phyloP scores from a whole-genome alignment of 1,140 invertebrate genomes.

The Nymphalis io region DNA sequence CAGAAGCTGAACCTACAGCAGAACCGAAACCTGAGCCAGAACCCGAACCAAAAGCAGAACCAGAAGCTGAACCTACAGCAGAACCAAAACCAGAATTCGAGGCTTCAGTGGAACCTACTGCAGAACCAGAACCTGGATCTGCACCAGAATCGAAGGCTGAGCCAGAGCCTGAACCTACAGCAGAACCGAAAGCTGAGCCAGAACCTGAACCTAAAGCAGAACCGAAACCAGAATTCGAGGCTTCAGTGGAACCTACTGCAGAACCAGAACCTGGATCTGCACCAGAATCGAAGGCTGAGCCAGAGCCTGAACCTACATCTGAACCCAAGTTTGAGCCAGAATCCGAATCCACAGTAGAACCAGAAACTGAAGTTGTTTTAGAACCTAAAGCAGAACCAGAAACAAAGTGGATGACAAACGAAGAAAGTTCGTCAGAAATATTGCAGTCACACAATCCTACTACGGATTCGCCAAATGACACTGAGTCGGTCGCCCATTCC shows the following conservation, averaged over 20 bases:
- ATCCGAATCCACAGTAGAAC: conserved; percentile 44
- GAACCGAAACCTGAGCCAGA: conserved; percentile 39
- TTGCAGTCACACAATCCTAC: background rate
- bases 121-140: conserved; percentile 41
- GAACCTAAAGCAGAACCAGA: conserved; percentile 45
- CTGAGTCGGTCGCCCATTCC: background rate
- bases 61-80: conserved; percentile 43
- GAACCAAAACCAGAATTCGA: conserved; percentile 50
- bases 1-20: conserved; percentile 25
- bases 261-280: conserved; percentile 44
- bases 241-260: conserved; percentile 41
- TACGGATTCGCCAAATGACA: background rate
- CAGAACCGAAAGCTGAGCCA: conserved; percentile 38
- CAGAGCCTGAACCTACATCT: conserved; percentile 43
- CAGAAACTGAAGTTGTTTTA: too few species aligned
- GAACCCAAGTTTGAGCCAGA: conserved; percentile 43
- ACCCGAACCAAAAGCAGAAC: conserved; percentile 41
- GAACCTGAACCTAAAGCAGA: conserved; percentile 47
- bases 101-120: conserved; percentile 42
- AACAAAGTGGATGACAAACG: conserved; percentile 41
- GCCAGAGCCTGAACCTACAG: conserved; percentile 44
- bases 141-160: conserved; percentile 44
- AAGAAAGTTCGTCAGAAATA: conserved; percentile 37
- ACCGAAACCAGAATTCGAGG: conserved; percentile 48
- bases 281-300: conserved; percentile 42